These are phyloP conservation scores for Diplodus puntazzo DNA, from an alignment of 2,797 vertebrate species.

Conservation along the genomic window DNA sequence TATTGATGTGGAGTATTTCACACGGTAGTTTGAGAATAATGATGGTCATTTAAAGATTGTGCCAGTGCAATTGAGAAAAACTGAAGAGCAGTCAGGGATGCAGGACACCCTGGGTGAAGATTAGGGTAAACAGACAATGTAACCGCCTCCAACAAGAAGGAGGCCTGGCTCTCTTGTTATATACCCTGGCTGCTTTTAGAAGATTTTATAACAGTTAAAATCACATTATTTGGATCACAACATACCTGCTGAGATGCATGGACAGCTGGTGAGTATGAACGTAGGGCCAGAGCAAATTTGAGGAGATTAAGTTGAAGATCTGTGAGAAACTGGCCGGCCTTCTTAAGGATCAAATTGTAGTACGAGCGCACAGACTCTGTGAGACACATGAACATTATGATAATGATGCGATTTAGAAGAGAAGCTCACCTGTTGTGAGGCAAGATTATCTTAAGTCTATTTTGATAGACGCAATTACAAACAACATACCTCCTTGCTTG, in stretches of 20 bases:
- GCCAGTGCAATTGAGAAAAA: conserved; percentile 26
- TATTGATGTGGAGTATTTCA: conserved; percentile 27
- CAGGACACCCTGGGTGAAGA: background rate
- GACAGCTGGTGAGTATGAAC: conserved; percentile 92
- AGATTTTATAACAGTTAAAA: background rate
- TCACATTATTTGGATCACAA: conserved; percentile 28
- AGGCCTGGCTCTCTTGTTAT: no score
- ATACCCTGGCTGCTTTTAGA: background rate
- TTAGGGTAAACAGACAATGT: background rate
- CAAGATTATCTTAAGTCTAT: background rate
- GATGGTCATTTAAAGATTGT: background rate
- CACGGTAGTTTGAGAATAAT: conserved; percentile 29
- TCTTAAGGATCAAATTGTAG: conserved; percentile 95
- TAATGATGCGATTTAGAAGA: conserved; percentile 21
- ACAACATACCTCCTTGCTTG: conserved; percentile 91
- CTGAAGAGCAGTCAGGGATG: background rate
- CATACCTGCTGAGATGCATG: conserved; percentile 95
- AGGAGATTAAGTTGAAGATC: conserved; percentile 92
- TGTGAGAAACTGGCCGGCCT: conserved; percentile 96
- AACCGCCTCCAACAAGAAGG: background rate
- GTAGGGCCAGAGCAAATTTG: conserved; percentile 92
- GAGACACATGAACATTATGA: conserved; percentile 40
- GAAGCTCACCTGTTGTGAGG: background rate
- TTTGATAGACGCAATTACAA: background rate
- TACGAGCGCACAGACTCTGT: conserved; percentile 93